Evolutionary conservation across 2,113 vertebrate species (phyloP), one percentile per base, ranked within the genome.

Genomic region (Stigmatopora nigra): DNA sequence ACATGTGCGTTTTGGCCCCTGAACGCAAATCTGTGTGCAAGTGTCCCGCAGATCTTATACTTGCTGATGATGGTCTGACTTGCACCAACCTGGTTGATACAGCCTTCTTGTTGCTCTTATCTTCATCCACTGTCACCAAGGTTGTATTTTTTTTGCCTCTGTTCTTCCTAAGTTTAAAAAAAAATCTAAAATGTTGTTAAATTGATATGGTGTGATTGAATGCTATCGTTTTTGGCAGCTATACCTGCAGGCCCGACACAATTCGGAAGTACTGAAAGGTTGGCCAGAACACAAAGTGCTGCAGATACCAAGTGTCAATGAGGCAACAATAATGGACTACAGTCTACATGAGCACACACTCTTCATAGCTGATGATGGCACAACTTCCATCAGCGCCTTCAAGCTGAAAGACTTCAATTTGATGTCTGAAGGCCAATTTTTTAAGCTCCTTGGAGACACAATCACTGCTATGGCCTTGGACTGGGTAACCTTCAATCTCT

Each of bases 401-500:
- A 89, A 83, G 49, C 41, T 94, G 11, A 92, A 89, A 58, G 90
- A 91, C n/a, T 70, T 76, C 0, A 66, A 65, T 0, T 78, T 89
- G 63, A 72, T 72, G 0, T 82, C 90, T 16, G 83, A 82, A 69
- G 89, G 87, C 47, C 86, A 79, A 52, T 73, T 86, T 0, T 45
- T 94, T 6, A 83, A 86, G 14, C 87, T 93, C 56, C 57, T 87
- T 44, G 75, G 70, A 1, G 92, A 93, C 58, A 60, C 45, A 0
- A 86, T 96, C 57, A 84, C 78, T 0, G 89, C 90, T 14, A 79
- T 98, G 78, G 92, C 93, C 1, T 73, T 96, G 7, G 94, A 98
- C 88, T 95, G 93, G 92, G 63, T 93, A 65, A 95, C 92, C 0
- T 79, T 86, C 0, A 94, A 94, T 25, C 9, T 96, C 20, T 96